These are phyloP conservation scores for Catostomus latipinnis DNA, from an alignment of 2,797 vertebrate genomes.

Conservation along the genomic window DNA sequence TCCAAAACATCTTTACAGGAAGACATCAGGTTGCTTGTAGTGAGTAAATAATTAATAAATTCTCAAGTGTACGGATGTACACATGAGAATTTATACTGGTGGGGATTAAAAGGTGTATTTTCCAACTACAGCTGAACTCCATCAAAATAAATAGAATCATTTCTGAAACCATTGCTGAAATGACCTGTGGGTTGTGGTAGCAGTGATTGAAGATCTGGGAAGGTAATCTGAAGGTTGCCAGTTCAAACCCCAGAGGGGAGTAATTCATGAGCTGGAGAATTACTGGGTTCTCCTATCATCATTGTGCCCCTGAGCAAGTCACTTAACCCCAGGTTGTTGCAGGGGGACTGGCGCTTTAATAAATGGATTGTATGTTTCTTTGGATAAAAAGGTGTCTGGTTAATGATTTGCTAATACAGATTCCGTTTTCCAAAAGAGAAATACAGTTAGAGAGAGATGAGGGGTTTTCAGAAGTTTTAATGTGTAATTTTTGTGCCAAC, in stretches of 20 bases:
- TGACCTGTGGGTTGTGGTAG: background rate
- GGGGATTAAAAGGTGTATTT: background rate
- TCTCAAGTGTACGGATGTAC: background rate
- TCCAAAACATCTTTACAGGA: background rate
- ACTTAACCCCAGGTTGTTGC: background rate
- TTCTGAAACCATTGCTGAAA: slow-evolving; percentile 1
- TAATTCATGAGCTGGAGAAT: background rate
- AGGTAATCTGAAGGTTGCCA: background rate
- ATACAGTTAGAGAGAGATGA: background rate
- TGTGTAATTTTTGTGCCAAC: too few relatives aligned
- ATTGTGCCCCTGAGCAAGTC: background rate
- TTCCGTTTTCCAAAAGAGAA: background rate
- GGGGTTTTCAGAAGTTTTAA: background rate
- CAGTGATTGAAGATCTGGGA: too few relatives aligned
- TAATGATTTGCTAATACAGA: background rate
- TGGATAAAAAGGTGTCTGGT: too few relatives aligned
- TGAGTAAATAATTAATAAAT: slow-evolving; percentile 1
- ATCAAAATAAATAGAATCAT: background rate
- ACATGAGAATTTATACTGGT: background rate
- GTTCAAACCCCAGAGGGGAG: background rate
- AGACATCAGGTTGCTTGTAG: background rate
- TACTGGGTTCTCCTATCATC: background rate
- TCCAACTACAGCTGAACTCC: slow-evolving; percentile 6
- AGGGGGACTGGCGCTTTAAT: background rate
- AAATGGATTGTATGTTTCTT: background rate